Conservation (phyloP, 2,888 invertebrate species). For the Pecten maximus region DNA sequence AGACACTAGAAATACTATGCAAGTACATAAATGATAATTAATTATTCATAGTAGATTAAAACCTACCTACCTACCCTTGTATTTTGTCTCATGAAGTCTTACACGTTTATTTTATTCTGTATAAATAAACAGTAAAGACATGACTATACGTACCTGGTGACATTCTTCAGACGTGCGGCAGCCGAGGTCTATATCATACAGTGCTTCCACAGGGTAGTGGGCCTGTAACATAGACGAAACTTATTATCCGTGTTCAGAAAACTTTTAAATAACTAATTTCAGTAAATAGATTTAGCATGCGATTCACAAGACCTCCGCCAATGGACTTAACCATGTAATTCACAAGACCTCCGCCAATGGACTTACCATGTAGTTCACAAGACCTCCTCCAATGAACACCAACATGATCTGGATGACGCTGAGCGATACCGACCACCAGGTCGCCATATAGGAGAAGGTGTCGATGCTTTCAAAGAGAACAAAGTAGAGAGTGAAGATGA, state of each 20-base stretch:
- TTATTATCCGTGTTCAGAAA: no score
- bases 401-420: slow-evolving; percentile 59
- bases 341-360: neutral
- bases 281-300: no score
- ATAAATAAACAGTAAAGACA: no score
- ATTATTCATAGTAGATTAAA: no score
- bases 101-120: no score
- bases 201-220: slow-evolving; percentile 38
- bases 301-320: no score
- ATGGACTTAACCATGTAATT: no score
- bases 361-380: slow-evolving; percentile 63
- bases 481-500: slow-evolving; percentile 65
- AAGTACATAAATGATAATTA: no score
- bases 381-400: slow-evolving; percentile 61
- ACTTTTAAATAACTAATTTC: no score
- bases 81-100: no score
- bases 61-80: no score
- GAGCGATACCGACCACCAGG: slow-evolving; percentile 65
- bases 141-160: slow-evolving; percentile 45
- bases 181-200: slow-evolving; percentile 47
- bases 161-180: slow-evolving; percentile 28
- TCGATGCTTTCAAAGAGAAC: slow-evolving; percentile 60
- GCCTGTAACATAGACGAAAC: slow-evolving; percentile 42
- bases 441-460: slow-evolving; percentile 60
- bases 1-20: no score